Base-by-base conservation (phyloP, 1,140 invertebrate species). In the Andrena cerasifolii region DNA sequence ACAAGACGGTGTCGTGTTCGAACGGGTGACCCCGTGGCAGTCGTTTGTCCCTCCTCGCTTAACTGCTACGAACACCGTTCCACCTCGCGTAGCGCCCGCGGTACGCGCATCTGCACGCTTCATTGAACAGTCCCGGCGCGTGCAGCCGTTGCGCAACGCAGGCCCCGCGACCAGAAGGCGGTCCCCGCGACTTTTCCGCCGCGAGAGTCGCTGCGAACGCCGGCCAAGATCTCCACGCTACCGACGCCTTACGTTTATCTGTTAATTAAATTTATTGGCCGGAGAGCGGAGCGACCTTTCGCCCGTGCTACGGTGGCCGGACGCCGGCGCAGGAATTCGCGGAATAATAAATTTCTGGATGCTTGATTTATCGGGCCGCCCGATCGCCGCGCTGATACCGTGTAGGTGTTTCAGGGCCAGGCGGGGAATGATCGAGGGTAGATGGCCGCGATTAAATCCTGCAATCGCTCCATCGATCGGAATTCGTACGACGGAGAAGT, bases 1-100 rank as follows among this genome's bases (percentile, higher is more conserved):
- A 87, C 86, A 86, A 87, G 83, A 73, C 78, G 86, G 81, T 89
- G 79, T 89, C 85, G 76, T 87, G 87, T 89, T 88, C 79, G 77
- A 86, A 71, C 78, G 81, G 71, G 76, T 84, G 86, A 86, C 80
- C 82, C 86, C 86, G 86, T 80, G 83, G n/a, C 79, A 86, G 88
- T 70, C 80, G 51, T 76, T 33, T 26, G 40, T 58, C 62, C 78
- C 68, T 85, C 81, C 79, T 70, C 81, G 68, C 74, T 77, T 79
- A 81, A 80, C 72, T 51, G 79, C 61, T 71, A 75, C 80, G 83
- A 82, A 87, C 86, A 80, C 86, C 84, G 85, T 83, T 36, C 8
- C 49, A n/a, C 72, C 28, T 62, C 12, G 3, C 36, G 36, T 0
- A 26, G 14, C 43, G 77, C 45, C 73, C 63, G 73, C 47, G 54